Conservation (phyloP, 2,113 vertebrate genomes). For the Xyliphius kryptos region DNA sequence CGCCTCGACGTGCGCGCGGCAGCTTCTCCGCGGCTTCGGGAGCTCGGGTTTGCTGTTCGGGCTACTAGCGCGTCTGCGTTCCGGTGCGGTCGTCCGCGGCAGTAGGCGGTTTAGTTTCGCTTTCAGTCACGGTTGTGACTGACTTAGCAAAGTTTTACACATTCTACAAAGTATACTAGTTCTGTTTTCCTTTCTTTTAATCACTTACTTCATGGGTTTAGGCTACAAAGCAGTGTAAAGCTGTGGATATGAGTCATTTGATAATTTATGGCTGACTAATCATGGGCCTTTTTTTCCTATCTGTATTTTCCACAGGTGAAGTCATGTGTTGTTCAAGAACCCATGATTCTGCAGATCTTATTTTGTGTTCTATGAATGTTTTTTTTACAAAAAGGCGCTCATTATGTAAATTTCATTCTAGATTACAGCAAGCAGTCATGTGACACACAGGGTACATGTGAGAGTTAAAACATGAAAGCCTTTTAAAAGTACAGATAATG, state of each 20-base stretch:
- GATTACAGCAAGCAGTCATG: neutral
- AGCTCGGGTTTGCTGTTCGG: too few species aligned
- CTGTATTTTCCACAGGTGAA: neutral
- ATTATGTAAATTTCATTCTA: neutral
- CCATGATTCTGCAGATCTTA: neutral
- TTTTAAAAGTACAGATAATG: neutral
- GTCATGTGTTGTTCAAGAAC: neutral
- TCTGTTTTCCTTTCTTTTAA: neutral
- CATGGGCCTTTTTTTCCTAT: neutral
- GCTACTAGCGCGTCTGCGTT: too few species aligned
- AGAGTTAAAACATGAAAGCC: neutral
- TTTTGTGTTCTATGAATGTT: neutral
- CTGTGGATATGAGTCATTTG: slow-evolving; percentile 17
- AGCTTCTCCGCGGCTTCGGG: too few species aligned
- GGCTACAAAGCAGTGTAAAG: neutral
- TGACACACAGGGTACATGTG: neutral
- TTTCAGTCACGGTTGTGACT: too few species aligned
- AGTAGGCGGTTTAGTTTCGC: too few species aligned
- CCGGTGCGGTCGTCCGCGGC: too few species aligned
- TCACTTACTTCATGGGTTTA: neutral
- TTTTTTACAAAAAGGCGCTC: neutral
- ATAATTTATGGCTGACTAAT: slow-evolving; percentile 5
- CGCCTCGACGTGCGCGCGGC: too few species aligned
- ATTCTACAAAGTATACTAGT: neutral
- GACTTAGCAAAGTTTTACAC: too few species aligned